These are phyloP conservation scores for Watsonalla binaria DNA, from an alignment of 2,888 invertebrate genomes.

Conservation along the genomic window DNA sequence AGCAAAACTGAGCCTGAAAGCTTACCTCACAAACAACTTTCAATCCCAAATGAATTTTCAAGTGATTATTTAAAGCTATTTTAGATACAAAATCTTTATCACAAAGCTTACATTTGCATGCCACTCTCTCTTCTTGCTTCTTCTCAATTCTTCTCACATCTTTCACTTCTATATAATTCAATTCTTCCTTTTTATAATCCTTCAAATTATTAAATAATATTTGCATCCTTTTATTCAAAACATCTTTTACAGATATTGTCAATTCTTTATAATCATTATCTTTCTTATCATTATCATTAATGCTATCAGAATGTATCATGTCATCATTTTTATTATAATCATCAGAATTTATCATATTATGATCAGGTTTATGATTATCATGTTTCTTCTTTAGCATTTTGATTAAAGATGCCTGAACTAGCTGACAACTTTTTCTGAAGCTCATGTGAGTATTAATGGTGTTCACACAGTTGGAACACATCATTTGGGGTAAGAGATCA, in stretches of 20 bases:
- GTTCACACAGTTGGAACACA: constrained; percentile 4
- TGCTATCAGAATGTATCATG: not conserved
- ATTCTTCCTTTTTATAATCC: not conserved
- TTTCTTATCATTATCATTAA: not conserved
- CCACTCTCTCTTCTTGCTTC: not conserved
- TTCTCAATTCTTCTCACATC: not conserved
- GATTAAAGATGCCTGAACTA: not conserved
- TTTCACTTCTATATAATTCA: not conserved
- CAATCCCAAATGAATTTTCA: not conserved
- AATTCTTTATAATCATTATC: not conserved
- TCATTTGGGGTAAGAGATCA: constrained; percentile 4
- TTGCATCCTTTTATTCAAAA: not conserved
- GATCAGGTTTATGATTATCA: not conserved
- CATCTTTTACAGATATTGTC: not conserved
- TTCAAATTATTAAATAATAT: not conserved
- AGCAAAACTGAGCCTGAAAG: not conserved
- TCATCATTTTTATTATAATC: too few species aligned
- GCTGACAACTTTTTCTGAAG: constrained; percentile 1
- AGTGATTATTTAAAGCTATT: not conserved
- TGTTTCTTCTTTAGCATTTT: not conserved
- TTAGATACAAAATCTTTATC: not conserved
- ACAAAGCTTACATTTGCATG: not conserved
- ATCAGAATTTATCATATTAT: not conserved
- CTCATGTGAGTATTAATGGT: not conserved
- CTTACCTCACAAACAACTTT: constrained; percentile 7